These are phyloP conservation scores for Chiloscyllium plagiosum DNA, from an alignment of 2,113 vertebrate genomes.

Conservation along the genomic window DNA sequence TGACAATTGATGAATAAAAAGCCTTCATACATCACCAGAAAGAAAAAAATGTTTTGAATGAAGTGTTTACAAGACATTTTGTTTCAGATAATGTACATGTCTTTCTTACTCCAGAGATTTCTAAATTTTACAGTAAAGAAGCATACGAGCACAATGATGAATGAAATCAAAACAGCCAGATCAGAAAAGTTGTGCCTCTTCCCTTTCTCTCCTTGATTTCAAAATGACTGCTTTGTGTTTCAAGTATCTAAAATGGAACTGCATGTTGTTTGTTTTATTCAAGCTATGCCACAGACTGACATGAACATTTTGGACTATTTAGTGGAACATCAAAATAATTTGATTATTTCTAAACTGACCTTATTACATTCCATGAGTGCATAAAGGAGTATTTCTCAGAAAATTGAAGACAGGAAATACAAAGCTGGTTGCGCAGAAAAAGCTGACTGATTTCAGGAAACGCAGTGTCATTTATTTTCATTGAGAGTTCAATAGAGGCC, in stretches of 20 bases:
- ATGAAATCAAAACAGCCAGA: not conserved
- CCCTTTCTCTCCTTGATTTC: not conserved
- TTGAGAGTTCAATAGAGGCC: not conserved
- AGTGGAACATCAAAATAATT: not conserved
- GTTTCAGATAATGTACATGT: not conserved
- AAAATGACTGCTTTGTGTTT: not conserved
- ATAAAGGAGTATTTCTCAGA: not conserved
- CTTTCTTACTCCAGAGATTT: not conserved
- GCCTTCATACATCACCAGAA: not conserved
- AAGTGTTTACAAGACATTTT: not conserved
- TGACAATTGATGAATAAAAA: not conserved
- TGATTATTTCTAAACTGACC: not conserved
- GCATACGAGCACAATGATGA: not conserved
- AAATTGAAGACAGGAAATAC: not conserved
- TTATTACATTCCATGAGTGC: not conserved
- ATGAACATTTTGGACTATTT: not conserved
- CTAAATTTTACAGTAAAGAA: not conserved
- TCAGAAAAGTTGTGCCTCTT: too few relatives aligned
- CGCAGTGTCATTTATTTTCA: not conserved
- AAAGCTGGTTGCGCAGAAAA: not conserved
- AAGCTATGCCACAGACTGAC: not conserved
- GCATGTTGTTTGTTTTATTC: not conserved
- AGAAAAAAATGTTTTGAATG: not conserved
- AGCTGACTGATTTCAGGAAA: not conserved
- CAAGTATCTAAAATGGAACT: not conserved